phyloP scores from a whole-genome alignment of 2,113 vertebrate genomes.

The Nannospalax galili region DNA sequence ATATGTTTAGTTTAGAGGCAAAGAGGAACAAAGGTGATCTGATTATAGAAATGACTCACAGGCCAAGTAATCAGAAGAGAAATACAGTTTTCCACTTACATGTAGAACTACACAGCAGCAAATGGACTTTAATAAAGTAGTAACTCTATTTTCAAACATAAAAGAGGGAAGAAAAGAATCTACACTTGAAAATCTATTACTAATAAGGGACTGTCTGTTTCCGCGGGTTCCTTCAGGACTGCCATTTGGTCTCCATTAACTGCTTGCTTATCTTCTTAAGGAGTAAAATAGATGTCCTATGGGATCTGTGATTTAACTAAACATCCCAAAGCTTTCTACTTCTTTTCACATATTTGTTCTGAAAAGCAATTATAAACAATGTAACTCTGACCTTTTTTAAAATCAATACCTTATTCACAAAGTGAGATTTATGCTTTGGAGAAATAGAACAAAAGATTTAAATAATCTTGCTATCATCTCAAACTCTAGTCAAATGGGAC shows the following conservation, averaged over 20 bases:
- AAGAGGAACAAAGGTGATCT: slow-evolving; percentile 20
- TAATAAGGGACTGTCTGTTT: not conserved
- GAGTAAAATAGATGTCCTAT: not conserved
- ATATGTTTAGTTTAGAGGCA: slow-evolving; percentile 68
- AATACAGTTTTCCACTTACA: slow-evolving; percentile 15
- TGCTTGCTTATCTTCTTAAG: not conserved
- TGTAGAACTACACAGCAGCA: not conserved
- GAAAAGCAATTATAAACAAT: slow-evolving; percentile 4
- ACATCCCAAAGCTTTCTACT: not conserved
- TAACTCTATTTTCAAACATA: slow-evolving; percentile 53
- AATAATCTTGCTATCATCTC: not conserved
- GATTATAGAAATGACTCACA: slow-evolving; percentile 65
- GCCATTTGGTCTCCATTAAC: not conserved
- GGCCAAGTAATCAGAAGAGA: slow-evolving; percentile 58
- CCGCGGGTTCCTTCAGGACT: not conserved
- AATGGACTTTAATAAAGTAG: slow-evolving; percentile 21
- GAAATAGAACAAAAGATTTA: not conserved
- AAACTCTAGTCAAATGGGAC: not conserved
- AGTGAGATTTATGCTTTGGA: not conserved
- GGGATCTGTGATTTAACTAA: not conserved
- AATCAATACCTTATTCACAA: not conserved
- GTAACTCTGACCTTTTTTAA: not conserved
- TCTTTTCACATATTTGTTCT: not conserved
- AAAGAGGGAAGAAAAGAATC: not conserved
- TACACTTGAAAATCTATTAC: not conserved